Evolutionary conservation across 2,888 invertebrate species (phyloP), one percentile per base, ranked within the genome.

Genomic region (Apotomis capreana): DNA sequence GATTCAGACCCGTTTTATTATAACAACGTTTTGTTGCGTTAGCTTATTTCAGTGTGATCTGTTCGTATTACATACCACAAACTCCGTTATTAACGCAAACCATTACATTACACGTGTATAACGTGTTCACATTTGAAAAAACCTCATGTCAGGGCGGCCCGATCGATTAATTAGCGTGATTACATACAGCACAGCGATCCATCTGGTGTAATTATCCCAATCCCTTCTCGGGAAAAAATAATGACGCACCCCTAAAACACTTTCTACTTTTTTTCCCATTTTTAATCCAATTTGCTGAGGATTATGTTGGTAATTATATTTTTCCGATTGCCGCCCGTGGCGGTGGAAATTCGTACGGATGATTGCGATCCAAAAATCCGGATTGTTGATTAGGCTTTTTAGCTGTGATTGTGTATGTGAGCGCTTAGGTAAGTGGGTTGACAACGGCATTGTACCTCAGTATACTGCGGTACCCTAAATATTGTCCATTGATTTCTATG

Each of bases 241-340:
- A 92, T 92, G 92, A 92, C 92, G 91, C 87, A 83, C 92, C 92
- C 90, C 90, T 90, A 91, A 92, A 92, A 92, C 90, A 91, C 90
- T 92, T 92, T 91, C 86, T 86, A 83, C 83, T 90, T 91, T 90
- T 88, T 90, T 90, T 90, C 86, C 87, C 89, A 90, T 92, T 92
- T 92, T 93, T 94, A 94, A 94, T 94, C 94, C 94, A 94, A 94
- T 94, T 94, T 93, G 89, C 88, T 83, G 89, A 84, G 93, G 93
- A 94, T 94, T 94, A 94, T 93, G 90, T 90, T 84, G 88, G 93
- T 94, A 93, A 94, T 94, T 94, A 94, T 94, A 92, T 92, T 92
- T 93, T 93, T 91, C 91, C 93, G 84, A 92, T 92, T 92, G 92
- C 91, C 83, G 85, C 83, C 84, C 83, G 84, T 81, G 81, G 85